phyloP scores from a whole-genome alignment of 2,888 invertebrate genomes.

The Phaedon cochleariae region DNA sequence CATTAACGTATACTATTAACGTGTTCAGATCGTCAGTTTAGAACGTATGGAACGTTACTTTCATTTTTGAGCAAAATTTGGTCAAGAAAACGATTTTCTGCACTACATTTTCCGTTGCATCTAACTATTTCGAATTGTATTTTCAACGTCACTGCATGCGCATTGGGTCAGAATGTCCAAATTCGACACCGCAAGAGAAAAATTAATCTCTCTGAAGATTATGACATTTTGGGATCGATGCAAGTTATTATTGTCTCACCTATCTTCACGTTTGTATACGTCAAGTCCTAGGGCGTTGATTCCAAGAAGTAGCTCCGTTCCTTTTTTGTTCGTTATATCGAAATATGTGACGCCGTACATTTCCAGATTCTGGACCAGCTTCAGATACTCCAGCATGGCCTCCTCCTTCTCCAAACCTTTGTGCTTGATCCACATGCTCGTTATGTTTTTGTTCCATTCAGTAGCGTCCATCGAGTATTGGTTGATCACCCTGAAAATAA shows the following conservation, averaged over 20 bases:
- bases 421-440: constrained; percentile 97
- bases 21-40: no score
- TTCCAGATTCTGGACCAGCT: constrained; percentile 95
- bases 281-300: constrained; percentile 97
- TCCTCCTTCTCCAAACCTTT: constrained; percentile 91
- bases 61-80: no score
- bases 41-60: no score
- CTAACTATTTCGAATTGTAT: no score
- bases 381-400: constrained; percentile 99
- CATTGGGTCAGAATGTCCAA: no score
- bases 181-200: no score
- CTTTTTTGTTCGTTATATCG: constrained; percentile 98
- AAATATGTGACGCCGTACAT: constrained; percentile 99
- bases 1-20: no score
- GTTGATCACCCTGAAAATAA: constrained; percentile 77
- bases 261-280: constrained; percentile 97
- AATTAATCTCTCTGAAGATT: no score
- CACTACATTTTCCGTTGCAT: no score
- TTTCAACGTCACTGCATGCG: no score
- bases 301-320: constrained; percentile 95
- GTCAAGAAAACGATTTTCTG: no score
- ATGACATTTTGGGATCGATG: no score
- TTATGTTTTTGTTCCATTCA: constrained; percentile 97
- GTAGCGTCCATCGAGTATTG: constrained; percentile 97
- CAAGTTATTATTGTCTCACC: constrained; percentile 73